Evolutionary conservation across 2,888 invertebrate species (phyloP).

Genomic region (Aelia acuminata): DNA sequence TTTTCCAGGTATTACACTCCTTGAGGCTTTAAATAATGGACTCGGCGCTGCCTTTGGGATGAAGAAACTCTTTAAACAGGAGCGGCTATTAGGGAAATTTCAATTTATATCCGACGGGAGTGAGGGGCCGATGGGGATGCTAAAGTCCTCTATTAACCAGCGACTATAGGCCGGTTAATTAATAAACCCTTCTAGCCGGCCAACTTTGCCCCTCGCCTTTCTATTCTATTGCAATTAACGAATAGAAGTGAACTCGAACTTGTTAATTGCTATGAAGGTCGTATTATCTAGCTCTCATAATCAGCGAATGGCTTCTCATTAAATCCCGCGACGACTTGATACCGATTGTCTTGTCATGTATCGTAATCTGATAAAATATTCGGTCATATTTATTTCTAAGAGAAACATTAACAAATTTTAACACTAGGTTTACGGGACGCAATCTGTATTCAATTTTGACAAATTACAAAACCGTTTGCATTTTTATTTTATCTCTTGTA

Average conservation of each 20-base stretch:
- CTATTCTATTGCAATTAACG: conserved; percentile 3
- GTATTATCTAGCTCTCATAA: not conserved
- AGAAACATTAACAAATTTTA: too few species aligned
- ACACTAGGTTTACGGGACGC: too few species aligned
- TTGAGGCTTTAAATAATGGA: not conserved
- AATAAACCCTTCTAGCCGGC: not conserved
- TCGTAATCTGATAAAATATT: too few species aligned
- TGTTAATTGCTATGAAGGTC: not conserved
- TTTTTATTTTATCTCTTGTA: too few species aligned
- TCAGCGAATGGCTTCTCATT: not conserved
- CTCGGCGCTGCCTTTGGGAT: not conserved
- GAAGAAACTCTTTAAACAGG: conserved; percentile 34
- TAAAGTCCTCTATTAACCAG: conserved; percentile 13
- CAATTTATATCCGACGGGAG: conserved; percentile 7
- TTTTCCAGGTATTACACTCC: not conserved
- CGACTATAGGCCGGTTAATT: conserved; percentile 3
- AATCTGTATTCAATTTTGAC: too few species aligned
- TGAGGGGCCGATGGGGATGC: not conserved
- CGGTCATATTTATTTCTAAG: too few species aligned
- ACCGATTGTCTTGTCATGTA: too few species aligned
- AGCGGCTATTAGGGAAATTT: conserved; percentile 11
- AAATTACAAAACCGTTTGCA: too few species aligned
- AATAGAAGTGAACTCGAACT: not conserved
- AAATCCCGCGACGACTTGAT: too few species aligned
- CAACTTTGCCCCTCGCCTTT: not conserved